Conservation (phyloP, 2,113 vertebrate species). For the Typhlomys cinereus region DNA sequence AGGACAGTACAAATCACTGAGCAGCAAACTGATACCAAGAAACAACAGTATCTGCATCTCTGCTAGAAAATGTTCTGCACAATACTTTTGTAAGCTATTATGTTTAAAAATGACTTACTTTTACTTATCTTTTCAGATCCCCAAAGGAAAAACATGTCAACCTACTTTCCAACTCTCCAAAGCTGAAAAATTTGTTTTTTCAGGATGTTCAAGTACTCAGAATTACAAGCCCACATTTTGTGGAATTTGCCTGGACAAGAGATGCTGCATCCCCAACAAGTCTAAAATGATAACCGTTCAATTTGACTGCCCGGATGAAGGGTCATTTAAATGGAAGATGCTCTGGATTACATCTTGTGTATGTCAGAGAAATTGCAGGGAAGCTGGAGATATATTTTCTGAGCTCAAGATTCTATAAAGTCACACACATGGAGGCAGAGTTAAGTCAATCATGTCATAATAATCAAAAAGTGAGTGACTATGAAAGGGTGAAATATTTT, state of each 20-base stretch:
- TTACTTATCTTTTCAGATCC: constrained; percentile 85
- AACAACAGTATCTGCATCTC: neutral
- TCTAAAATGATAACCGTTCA: constrained; percentile 91
- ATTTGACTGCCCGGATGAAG: constrained; percentile 91
- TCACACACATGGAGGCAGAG: neutral
- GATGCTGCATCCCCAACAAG: constrained; percentile 94
- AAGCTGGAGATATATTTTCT: constrained; percentile 92
- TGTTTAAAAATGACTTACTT: constrained; percentile 43
- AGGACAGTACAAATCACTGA: too few relatives aligned
- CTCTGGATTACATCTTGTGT: constrained; percentile 97
- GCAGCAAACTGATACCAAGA: neutral
- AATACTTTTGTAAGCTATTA: neutral
- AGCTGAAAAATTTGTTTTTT: constrained; percentile 91
- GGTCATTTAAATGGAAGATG: constrained; percentile 94
- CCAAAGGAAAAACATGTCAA: constrained; percentile 92
- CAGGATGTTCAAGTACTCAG: constrained; percentile 91
- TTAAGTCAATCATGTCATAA: neutral
- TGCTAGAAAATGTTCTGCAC: neutral
- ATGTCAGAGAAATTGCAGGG: constrained; percentile 91
- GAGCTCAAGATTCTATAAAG: constrained; percentile 91
- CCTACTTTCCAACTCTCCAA: constrained; percentile 91
- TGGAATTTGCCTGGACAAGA: constrained; percentile 91
- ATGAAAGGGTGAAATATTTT: neutral
- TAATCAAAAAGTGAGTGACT: constrained; percentile 21
- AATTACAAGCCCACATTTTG: constrained; percentile 93